Evolutionary conservation across 1,140 invertebrate genomes (phyloP).

Genomic region (Theocolax elegans): DNA sequence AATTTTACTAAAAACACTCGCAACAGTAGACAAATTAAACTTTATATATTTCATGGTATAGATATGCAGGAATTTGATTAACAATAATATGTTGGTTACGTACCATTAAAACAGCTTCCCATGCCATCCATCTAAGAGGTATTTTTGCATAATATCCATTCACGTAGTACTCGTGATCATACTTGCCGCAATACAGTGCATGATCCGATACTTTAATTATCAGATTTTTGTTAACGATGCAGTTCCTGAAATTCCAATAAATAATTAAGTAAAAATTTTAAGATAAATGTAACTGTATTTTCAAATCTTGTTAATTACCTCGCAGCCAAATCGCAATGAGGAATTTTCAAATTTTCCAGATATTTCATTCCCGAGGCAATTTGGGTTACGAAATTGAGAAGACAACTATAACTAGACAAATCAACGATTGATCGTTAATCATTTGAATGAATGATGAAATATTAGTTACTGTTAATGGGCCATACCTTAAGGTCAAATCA

Average conservation of each 20-base stretch:
- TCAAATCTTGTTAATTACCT: slow-evolving; percentile 75
- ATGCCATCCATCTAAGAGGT: slow-evolving; percentile 90
- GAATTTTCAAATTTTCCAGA: slow-evolving; percentile 79
- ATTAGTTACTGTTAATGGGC: no score
- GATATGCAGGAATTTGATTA: no score
- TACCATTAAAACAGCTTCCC: slow-evolving; percentile 84
- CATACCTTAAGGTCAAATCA: slow-evolving; percentile 61
- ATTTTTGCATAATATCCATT: slow-evolving; percentile 84
- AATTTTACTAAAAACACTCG: no score
- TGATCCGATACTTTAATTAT: slow-evolving; percentile 89
- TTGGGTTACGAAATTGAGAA: slow-evolving; percentile 85
- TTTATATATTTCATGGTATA: no score
- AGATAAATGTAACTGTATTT: no score
- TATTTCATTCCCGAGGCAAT: slow-evolving; percentile 90
- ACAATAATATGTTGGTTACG: no score
- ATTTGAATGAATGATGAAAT: not conserved
- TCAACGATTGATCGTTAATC: not conserved
- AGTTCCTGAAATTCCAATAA: slow-evolving; percentile 75
- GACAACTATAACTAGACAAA: slow-evolving; percentile 76
- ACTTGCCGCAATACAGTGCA: slow-evolving; percentile 87
- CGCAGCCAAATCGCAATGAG: slow-evolving; percentile 82
- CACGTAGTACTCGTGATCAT: slow-evolving; percentile 85
- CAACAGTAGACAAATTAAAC: no score
- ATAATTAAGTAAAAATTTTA: no score
- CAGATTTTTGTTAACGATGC: slow-evolving; percentile 83